These are phyloP conservation scores for Thera obeliscata DNA, from an alignment of 2,888 invertebrate genomes.

Conservation along the genomic window DNA sequence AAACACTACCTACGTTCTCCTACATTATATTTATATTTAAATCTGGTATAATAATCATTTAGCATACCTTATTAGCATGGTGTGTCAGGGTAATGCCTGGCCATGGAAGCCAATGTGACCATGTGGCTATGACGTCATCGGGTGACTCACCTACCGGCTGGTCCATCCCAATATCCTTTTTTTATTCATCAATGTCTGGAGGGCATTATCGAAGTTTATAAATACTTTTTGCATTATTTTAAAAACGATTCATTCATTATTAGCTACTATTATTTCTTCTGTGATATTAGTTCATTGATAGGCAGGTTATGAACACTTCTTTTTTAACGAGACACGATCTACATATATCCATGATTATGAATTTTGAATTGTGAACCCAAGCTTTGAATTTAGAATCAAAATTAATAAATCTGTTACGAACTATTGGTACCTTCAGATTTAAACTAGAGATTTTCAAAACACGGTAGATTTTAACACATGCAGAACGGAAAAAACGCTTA, in stretches of 20 bases:
- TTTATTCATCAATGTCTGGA: constrained; percentile 14
- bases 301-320: neutral
- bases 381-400: too few relatives aligned
- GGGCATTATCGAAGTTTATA: constrained; percentile 4
- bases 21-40: neutral
- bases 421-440: too few relatives aligned
- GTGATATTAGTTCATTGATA: neutral
- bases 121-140: constrained; percentile 56
- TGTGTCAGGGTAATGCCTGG: constrained; percentile 38
- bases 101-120: constrained; percentile 19
- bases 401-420: too few relatives aligned
- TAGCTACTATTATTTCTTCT: neutral
- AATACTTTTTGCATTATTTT: neutral
- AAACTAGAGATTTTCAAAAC: too few relatives aligned
- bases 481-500: too few relatives aligned
- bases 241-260: constrained; percentile 7
- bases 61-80: constrained; percentile 39
- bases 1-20: too few relatives aligned
- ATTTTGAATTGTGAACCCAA: too few relatives aligned
- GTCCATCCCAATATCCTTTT: constrained; percentile 44
- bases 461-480: too few relatives aligned
- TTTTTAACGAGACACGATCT: neutral
- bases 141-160: constrained; percentile 53
- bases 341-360: too few relatives aligned
- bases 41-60: constrained; percentile 25